Base-by-base conservation (phyloP, 1,140 invertebrate genomes). In the Leptinotarsa undecemlineata region DNA sequence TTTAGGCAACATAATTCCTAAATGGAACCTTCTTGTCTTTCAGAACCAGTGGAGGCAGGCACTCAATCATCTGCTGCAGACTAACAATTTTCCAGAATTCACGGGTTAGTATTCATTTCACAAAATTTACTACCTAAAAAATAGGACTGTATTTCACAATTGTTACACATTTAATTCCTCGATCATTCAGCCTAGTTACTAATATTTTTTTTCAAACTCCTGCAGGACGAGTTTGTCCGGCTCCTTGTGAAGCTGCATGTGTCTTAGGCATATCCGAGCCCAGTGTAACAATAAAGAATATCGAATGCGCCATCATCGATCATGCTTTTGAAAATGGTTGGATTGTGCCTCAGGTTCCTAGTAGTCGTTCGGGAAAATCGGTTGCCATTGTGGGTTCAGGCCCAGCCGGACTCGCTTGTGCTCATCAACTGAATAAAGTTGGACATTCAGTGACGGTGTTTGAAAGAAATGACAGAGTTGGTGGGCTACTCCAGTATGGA, bases 81-180 rank as follows among this genome's bases (percentile, higher is more conserved):
- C 98, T 2, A 99, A 99, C 84, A 99, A 99, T 84, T 99, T 99
- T 87, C 98, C 98, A 61, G 98, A 99, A 87, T 99, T 99, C 84
- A 57, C 51, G 2, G 51, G 51, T 57, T 57, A 57, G 51, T 57
- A 57, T 17, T 57, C 17, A 57, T 57, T 57, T 57, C 1, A 57
- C 33, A 42, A 42, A 33, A 42, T 8, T 42, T 42, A 42, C 33
- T 42, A 42, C 8, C 33, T 42, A 42, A 11, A 42, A 33, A 42
- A 42, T 8, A 3, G 8, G 0, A 42, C 8, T 42, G 5, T 42
- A 11, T 11, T 11, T 11, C 33, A 42, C 33, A 11, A 42, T 42
- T 33, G 26, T 26, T 26, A 26, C 26, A 26, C 26, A 26, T 26
- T 26, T 26, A 26, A 26, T 26, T 26, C 26, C 26, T 26, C 26